Conservation (phyloP, 2,113 vertebrate species). For the Craseonycteris thonglongyai region DNA sequence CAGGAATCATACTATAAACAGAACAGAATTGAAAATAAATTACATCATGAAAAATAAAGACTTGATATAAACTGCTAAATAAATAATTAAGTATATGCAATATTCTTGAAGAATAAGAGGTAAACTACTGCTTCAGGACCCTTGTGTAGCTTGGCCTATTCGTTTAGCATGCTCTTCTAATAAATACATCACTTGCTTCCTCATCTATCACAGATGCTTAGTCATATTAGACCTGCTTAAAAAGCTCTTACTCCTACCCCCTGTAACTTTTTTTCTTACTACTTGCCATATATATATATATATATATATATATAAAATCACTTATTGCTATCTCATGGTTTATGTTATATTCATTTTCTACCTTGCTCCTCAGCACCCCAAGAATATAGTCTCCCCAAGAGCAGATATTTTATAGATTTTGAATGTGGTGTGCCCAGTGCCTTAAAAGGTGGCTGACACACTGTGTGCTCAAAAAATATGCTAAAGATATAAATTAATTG, state of each 20-base stretch:
- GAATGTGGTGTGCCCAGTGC: background rate
- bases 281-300: background rate
- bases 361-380: background rate
- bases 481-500: background rate
- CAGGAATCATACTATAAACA: background rate
- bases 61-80: background rate
- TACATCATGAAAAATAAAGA: background rate
- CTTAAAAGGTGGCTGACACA: background rate
- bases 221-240: background rate
- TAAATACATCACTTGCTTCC: fast-evolving
- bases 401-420: background rate
- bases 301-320: too few relatives aligned
- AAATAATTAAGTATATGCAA: background rate
- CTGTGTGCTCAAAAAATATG: background rate
- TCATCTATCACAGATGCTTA: background rate
- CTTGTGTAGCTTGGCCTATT: fast-evolving
- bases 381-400: background rate
- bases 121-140: background rate
- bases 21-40: background rate
- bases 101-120: background rate
- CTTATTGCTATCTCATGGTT: background rate
- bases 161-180: background rate
- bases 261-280: background rate
- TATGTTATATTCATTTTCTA: background rate
- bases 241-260: background rate